A percentile compares a stretch with the other conserved stretches of the same genome.
These are phyloP conservation scores for Macroramphosus scolopax DNA, from an alignment of 2,797 vertebrate genomes.

Conservation along the genomic window DNA sequence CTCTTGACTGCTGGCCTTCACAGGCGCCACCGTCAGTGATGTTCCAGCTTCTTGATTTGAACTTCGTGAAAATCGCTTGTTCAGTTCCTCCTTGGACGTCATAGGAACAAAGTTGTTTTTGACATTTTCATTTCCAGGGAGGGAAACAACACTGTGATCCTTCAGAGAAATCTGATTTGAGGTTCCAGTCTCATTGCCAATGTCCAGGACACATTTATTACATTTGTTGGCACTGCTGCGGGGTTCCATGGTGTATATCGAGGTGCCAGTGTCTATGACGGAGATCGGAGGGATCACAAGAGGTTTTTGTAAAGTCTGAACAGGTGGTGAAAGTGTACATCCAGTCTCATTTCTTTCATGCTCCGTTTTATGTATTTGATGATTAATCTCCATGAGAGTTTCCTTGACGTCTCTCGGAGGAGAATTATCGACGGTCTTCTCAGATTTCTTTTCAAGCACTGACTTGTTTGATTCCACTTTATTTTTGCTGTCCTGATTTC, in stretches of 20 bases:
- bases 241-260: conserved; percentile 8
- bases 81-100: conserved; percentile 10
- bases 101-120: not conserved
- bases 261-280: conserved; percentile 25
- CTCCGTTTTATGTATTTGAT: conserved; percentile 34
- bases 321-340: conserved; percentile 12
- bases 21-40: conserved; percentile 10
- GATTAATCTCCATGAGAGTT: conserved; percentile 49
- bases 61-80: conserved; percentile 2
- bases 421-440: not conserved
- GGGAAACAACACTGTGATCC: conserved; percentile 6
- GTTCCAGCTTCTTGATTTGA: conserved; percentile 25
- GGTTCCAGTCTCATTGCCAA: conserved; percentile 18
- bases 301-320: conserved; percentile 30
- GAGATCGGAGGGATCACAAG: conserved; percentile 38
- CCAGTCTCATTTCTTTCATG: conserved; percentile 32
- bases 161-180: conserved; percentile 4
- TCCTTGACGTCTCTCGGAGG: conserved; percentile 40
- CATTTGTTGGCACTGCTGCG: conserved; percentile 8
- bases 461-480: conserved; percentile 16
- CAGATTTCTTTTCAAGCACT: conserved; percentile 1
- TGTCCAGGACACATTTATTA: conserved; percentile 25
- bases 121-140: conserved; percentile 7
- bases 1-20: conserved; percentile 11
- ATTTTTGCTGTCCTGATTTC: conserved; percentile 7